A percentile compares a stretch with the other conserved stretches of the same genome.
Conservation (phyloP, 2,113 vertebrate species). For the Psilopsiagon aymara region DNA sequence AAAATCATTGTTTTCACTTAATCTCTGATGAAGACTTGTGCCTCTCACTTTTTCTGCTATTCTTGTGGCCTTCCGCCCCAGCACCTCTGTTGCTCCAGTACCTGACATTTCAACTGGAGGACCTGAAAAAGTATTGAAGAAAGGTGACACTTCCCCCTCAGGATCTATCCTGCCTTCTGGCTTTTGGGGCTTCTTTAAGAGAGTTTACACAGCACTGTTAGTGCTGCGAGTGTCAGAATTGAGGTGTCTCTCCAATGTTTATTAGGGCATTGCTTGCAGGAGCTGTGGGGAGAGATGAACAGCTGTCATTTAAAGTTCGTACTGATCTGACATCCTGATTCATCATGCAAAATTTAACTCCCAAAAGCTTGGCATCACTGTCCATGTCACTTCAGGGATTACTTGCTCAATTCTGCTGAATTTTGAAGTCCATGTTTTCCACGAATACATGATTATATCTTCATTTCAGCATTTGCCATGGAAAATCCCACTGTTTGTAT, state of each 20-base stretch:
- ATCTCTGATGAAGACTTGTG: background rate
- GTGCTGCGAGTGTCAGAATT: background rate
- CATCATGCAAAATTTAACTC: background rate
- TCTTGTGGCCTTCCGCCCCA: background rate
- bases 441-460: background rate
- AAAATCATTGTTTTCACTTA: background rate
- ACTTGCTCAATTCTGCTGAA: background rate
- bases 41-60: background rate
- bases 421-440: background rate
- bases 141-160: background rate
- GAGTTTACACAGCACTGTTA: background rate
- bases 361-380: rapidly evolving
- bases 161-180: background rate
- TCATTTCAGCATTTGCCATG: background rate
- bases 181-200: background rate
- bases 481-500: background rate
- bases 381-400: background rate
- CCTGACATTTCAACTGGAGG: background rate
- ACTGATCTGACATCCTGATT: background rate
- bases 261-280: background rate
- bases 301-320: background rate
- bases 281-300: background rate
- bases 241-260: background rate
- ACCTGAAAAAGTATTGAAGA: background rate
- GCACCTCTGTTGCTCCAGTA: background rate